Conservation (phyloP, 2,797 vertebrate genomes). For the Telmatherina bonti region DNA sequence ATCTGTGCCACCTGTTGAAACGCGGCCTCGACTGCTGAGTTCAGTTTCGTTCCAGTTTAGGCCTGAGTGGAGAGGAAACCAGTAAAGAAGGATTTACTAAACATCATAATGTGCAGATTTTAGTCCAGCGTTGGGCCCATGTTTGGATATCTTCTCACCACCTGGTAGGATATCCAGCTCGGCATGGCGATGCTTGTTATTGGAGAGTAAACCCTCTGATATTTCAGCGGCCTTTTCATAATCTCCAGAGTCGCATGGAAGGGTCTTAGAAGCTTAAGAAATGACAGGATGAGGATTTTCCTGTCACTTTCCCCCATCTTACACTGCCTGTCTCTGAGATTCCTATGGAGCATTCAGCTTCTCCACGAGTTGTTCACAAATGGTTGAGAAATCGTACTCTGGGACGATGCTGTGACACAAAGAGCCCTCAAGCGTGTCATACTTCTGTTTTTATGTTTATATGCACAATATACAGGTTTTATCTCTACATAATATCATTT, state of each 20-base stretch:
- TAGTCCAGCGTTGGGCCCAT: too few relatives aligned
- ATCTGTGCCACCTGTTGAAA: too few relatives aligned
- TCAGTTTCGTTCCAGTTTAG: too few relatives aligned
- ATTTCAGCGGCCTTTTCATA: constrained; percentile 75
- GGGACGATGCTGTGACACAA: neutral
- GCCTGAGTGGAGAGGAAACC: too few relatives aligned
- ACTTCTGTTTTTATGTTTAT: too few relatives aligned
- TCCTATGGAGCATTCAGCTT: constrained; percentile 2
- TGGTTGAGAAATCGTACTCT: neutral
- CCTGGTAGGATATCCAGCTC: constrained; percentile 53
- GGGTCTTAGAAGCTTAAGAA: constrained; percentile 57
- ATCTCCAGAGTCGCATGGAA: constrained; percentile 62
- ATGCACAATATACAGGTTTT: neutral
- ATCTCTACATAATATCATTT: constrained; percentile 1
- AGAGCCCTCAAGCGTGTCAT: neutral
- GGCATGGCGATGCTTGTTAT: constrained; percentile 55
- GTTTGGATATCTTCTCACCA: constrained; percentile 56
- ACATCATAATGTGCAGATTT: too few relatives aligned
- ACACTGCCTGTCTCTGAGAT: constrained; percentile 13
- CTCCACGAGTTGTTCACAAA: constrained; percentile 1
- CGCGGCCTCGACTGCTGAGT: too few relatives aligned
- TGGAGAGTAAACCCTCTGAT: constrained; percentile 65
- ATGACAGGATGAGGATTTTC: constrained; percentile 49
- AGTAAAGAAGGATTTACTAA: too few relatives aligned
- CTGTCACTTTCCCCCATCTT: constrained; percentile 8